Percentiles rank a stretch among this genome's conserved stretches.
These are phyloP conservation scores for Ormia ochracea DNA, from an alignment of 2,888 invertebrate genomes.

Conservation along the genomic window DNA sequence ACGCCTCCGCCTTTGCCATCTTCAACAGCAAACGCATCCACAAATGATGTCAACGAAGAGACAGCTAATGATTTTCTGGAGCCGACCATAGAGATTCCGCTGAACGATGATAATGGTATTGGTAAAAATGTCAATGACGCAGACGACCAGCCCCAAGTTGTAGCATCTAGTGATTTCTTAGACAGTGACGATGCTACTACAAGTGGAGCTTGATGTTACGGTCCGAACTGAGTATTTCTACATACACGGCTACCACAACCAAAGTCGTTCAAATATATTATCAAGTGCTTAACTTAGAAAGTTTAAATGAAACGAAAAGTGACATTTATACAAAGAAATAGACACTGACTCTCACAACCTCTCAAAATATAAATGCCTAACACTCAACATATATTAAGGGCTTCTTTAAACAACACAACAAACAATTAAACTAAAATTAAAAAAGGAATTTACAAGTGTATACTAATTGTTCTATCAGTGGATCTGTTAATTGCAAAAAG, in stretches of 20 bases:
- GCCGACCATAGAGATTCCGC: conserved; percentile 11
- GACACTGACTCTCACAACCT: neutral
- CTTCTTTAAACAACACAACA: conserved; percentile 18
- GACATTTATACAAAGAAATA: conserved; percentile 37
- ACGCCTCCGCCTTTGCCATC: conserved; percentile 71
- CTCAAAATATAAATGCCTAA: conserved; percentile 1
- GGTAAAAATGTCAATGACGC: neutral
- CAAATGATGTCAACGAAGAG: conserved; percentile 26
- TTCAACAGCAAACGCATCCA: conserved; percentile 3
- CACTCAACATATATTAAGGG: conserved; percentile 15
- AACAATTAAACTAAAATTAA: too few species aligned
- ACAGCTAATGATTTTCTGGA: conserved; percentile 36
- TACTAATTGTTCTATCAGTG: too few species aligned
- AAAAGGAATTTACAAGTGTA: too few species aligned
- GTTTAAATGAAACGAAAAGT: conserved; percentile 30
- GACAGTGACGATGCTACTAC: conserved; percentile 53
- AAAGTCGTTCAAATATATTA: conserved; percentile 55
- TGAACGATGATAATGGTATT: conserved; percentile 17
- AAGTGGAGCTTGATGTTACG: conserved; percentile 57
- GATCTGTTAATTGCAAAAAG: too few species aligned
- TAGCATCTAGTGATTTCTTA: conserved; percentile 49
- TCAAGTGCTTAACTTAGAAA: conserved; percentile 58
- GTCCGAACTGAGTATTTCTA: conserved; percentile 48
- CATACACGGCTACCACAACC: conserved; percentile 23
- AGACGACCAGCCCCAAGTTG: conserved; percentile 53